Evolutionary conservation across 35 echinoderm and acorn worm species (phyloP), one percentile per base, ranked within the genome.

Genomic region (Holothuria glaberrima): DNA sequence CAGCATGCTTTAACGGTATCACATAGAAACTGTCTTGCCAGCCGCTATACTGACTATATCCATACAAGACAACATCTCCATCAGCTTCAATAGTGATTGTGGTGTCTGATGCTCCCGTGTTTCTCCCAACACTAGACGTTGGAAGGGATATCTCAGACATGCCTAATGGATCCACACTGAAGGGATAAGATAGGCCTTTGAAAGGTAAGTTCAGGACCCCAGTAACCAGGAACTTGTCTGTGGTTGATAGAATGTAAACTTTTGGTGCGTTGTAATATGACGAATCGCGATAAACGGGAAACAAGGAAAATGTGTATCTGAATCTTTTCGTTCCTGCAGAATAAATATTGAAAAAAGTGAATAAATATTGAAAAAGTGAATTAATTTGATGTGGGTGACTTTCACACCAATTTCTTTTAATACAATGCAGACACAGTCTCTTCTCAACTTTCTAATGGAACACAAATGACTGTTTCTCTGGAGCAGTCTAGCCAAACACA

Each of bases 21-120:
- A 45, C 74, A 35, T 78, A 78, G 33, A 78, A 78, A 12, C 38
- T 48, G 50, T 78, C 74, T n/a, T 78, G n/a, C 21, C 50, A 48
- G 38, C n/a, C 7, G 64, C 9, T 2, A 5, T 48, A 78, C 21
- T 25, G 21, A 24, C 74, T 48, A 21, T 27, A 78, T 5, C 74
- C 13, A 50, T 78, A 78, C 36, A 78, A 4, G n/a, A 78, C 74
- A 3, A 78, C 74, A 24, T 78, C 74, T 3, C 74, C 74, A 28
- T 78, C 26, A 14, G 74, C 74, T 78, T 78, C 74, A 12, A 78
- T 33, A 9, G 38, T 48, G 74, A 78, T 78, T 35, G 74, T 35
- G 29, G 44, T 17, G 21, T 22, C 5, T 38, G 22, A 28, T 0
- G 12, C 4, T 24, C 74, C 74, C 10, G 74, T 78, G 38, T 24